Evolutionary conservation across 2,888 invertebrate species (phyloP), one percentile per base, ranked within the genome.

Genomic region (Caenorhabditis uteleia): DNA sequence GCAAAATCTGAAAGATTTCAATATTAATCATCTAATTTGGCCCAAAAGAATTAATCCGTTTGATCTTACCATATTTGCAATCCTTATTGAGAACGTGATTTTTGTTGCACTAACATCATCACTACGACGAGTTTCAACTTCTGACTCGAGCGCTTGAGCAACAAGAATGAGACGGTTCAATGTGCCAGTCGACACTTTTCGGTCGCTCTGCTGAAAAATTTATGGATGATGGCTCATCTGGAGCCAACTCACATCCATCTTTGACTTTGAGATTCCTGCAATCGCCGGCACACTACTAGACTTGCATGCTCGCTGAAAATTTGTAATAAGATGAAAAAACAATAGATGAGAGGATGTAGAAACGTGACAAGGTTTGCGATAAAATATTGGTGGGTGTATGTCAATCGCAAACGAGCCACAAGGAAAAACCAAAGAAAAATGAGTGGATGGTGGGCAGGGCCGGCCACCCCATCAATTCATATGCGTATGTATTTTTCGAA

Each of bases 121-220:
- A 44, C 75, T 70, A 27, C 77, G 53, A 47, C 77, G 58, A n/a
- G 64, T 70, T 61, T 80, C 79, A 20, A 80, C 80, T 50, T 80
- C 80, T 8, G 70, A 67, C 47, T 80, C 80, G 6, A 80, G 54
- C 2, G 79, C 79, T 48, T 80, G 80, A 0, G 80, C 80, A 10
- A 80, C 80, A 14, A 80, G 65, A 25, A 80, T 79, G 27, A 80
- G 57, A 39, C 80, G 68, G 49, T 80, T 80, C n/a, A 80, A 53
- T 12, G 80, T 80, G 16, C 79, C 79, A 14, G 79, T 79, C 3
- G 80, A 80, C 16, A 77, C 74, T 69, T 79, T 79, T 4, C 79
- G 47, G 50, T 70, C 72, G 6, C 36, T 27, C 18, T 50, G 45
- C 53, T 54, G 34, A 40, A n/a, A 18, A 18, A n/a, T 7, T 10